These are phyloP conservation scores for Neotoxoptera formosana DNA, from an alignment of 1,140 invertebrate genomes.

Conservation along the genomic window DNA sequence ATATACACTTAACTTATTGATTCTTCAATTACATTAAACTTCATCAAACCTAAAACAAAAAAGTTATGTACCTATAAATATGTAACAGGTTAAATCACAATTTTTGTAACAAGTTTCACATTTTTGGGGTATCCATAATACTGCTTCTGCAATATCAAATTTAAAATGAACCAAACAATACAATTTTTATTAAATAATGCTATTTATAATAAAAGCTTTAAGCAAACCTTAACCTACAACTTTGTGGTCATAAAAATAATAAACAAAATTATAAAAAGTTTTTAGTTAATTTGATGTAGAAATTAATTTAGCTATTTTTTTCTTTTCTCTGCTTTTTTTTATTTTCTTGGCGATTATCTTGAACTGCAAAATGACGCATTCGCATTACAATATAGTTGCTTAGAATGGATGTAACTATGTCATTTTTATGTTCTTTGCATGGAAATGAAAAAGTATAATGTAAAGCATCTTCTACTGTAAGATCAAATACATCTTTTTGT, in stretches of 20 bases:
- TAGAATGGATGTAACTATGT: background rate
- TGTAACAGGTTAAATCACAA: too few species aligned
- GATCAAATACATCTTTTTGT: background rate
- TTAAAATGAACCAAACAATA: background rate
- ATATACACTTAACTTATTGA: too few species aligned
- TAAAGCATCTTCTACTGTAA: background rate
- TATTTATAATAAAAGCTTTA: background rate
- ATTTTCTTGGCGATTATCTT: background rate
- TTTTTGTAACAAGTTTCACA: too few species aligned
- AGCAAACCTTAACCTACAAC: background rate
- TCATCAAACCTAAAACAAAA: too few species aligned
- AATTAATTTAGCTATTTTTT: background rate
- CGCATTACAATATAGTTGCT: background rate
- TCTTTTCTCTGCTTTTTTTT: background rate
- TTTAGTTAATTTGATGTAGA: background rate
- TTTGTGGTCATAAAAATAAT: background rate
- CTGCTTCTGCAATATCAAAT: background rate
- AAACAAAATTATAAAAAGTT: background rate
- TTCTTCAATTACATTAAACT: too few species aligned
- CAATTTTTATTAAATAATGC: background rate
- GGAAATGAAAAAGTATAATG: background rate
- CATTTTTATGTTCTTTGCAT: background rate
- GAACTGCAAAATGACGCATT: background rate
- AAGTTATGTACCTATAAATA: too few species aligned
- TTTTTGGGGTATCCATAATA: too few species aligned